A percentile compares a stretch with the other conserved stretches of the same genome.
These are phyloP conservation scores for Leucophenga maculata DNA, from an alignment of 2,888 invertebrate species.

Conservation along the genomic window DNA sequence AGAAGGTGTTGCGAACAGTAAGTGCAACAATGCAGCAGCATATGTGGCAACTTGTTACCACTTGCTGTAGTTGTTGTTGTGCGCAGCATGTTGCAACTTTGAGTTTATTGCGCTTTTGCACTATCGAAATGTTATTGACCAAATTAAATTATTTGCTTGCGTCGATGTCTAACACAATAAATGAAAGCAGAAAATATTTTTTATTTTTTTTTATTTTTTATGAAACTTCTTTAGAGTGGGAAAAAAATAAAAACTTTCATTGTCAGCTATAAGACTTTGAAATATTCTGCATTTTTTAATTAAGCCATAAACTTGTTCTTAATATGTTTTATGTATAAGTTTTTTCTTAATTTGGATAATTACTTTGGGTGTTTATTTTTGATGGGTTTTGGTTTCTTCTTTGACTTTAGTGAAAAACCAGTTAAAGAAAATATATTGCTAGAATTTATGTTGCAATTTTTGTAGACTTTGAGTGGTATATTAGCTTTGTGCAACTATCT, in stretches of 20 bases:
- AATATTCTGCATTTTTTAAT: neutral
- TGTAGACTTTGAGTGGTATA: too few relatives aligned
- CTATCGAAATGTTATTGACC: constrained; percentile 26
- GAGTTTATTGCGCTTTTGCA: constrained; percentile 30
- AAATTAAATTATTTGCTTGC: constrained; percentile 12
- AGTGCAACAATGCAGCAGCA: neutral
- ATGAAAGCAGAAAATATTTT: neutral
- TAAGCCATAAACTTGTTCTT: neutral
- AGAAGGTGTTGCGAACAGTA: neutral
- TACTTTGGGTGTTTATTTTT: neutral
- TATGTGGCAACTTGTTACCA: neutral
- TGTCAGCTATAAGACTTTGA: neutral
- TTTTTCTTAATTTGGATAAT: neutral
- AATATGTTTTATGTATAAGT: neutral
- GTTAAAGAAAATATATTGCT: neutral
- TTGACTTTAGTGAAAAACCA: neutral
- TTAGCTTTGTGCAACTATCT: too few relatives aligned
- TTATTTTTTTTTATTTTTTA: too few relatives aligned
- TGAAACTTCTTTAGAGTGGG: neutral
- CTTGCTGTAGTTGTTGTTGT: neutral
- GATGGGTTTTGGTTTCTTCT: neutral
- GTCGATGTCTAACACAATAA: neutral
- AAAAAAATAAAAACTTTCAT: neutral
- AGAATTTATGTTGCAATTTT: neutral
- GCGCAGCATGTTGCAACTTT: neutral